A percentile compares a stretch with the other conserved stretches of the same genome.
phyloP scores from a whole-genome alignment of 2,888 invertebrate genomes.

The Omphaloscelis lunosa region DNA sequence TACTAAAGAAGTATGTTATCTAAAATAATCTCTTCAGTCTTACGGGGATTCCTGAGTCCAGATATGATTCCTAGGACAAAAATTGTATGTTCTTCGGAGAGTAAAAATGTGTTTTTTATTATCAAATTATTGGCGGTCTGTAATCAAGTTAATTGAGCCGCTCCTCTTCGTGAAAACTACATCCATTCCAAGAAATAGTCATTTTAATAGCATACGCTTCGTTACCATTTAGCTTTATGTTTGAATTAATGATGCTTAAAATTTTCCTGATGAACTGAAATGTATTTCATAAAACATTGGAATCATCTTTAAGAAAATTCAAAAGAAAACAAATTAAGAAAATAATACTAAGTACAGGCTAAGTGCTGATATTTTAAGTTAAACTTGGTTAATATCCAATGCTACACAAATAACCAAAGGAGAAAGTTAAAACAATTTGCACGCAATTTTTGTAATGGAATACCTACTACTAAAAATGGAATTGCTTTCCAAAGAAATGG shows the following conservation, averaged over 20 bases:
- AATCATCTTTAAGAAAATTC: neutral
- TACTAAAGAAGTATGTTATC: neutral
- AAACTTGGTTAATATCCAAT: conserved; percentile 9
- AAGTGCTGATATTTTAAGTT: neutral
- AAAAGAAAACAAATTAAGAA: neutral
- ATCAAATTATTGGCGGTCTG: neutral
- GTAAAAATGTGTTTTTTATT: neutral
- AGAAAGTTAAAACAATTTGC: conserved; percentile 37
- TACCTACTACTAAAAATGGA: too few relatives aligned
- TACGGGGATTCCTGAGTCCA: neutral
- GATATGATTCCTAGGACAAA: neutral
- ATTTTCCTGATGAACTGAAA: neutral
- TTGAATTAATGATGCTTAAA: neutral
- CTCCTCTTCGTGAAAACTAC: neutral
- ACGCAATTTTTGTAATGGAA: conserved; percentile 6
- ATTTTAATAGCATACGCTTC: neutral
- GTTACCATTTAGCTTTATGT: neutral
- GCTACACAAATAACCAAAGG: conserved; percentile 19
- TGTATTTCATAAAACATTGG: neutral
- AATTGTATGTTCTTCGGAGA: neutral
- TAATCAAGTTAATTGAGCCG: neutral
- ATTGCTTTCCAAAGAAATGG: conserved; percentile 5
- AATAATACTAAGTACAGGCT: neutral
- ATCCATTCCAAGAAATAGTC: neutral
- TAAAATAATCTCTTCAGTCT: neutral